phyloP scores from a whole-genome alignment of 2,113 vertebrate genomes.

The Leucosticte australis region DNA sequence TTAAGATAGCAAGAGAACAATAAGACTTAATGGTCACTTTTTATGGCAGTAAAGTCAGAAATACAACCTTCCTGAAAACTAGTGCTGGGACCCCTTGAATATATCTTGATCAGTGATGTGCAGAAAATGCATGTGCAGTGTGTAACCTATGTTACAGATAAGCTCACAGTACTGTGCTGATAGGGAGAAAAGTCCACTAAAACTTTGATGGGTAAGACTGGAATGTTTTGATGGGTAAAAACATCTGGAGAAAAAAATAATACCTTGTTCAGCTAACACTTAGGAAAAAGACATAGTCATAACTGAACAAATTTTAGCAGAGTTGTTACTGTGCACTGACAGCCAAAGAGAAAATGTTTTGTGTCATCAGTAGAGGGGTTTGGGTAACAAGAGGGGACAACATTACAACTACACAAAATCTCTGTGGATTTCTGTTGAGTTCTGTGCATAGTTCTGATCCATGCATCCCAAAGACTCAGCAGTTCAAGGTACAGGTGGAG shows the following conservation, averaged over 20 bases:
- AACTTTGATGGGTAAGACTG: background rate
- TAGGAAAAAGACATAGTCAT: background rate
- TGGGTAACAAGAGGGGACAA: background rate
- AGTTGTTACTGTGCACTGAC: background rate
- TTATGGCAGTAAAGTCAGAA: background rate
- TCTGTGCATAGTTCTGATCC: background rate
- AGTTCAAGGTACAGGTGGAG: background rate
- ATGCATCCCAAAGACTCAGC: background rate
- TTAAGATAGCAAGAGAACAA: background rate
- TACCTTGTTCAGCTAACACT: background rate
- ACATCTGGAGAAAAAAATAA: background rate
- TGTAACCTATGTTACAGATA: background rate
- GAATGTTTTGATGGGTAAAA: background rate
- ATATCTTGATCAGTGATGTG: background rate
- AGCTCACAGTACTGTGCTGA: background rate
- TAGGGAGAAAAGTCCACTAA: background rate
- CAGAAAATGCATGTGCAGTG: background rate
- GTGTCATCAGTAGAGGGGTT: background rate
- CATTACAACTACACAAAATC: background rate
- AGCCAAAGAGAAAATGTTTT: background rate
- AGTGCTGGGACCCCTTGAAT: background rate
- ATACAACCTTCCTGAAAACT: background rate
- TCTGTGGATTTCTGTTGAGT: background rate
- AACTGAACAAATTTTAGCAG: background rate
- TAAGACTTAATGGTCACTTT: background rate